A percentile compares a stretch with the other conserved stretches of the same genome.
Conservation (phyloP, 2,113 vertebrate genomes). For the Nycticorax nycticorax region DNA sequence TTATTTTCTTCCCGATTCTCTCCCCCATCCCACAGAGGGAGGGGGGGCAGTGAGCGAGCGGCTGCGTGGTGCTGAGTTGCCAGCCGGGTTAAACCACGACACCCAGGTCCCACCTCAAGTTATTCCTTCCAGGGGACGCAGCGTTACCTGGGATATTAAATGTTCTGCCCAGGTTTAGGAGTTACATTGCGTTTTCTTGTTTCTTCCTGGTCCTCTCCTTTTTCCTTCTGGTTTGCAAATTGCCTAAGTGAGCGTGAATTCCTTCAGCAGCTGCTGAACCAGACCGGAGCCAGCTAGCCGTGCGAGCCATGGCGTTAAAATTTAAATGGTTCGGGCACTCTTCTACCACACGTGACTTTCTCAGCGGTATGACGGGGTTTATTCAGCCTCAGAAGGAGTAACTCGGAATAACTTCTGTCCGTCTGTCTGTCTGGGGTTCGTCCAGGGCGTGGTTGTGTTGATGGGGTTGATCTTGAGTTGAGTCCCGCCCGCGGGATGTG, state of each 20-base stretch:
- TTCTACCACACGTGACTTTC: neutral
- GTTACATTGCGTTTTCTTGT: neutral
- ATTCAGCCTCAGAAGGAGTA: neutral
- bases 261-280: neutral
- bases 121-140: neutral
- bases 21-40: too few relatives aligned
- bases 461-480: neutral
- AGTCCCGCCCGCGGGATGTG: neutral
- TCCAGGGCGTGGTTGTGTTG: rapidly evolving
- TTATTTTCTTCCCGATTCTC: too few relatives aligned
- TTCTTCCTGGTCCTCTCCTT: neutral
- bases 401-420: neutral
- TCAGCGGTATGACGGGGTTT: neutral
- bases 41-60: too few relatives aligned
- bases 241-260: neutral
- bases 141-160: neutral
- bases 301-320: neutral
- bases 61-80: too few relatives aligned
- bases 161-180: neutral
- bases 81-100: too few relatives aligned
- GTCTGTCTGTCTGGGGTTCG: neutral
- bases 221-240: neutral
- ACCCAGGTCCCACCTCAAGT: neutral
- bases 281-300: neutral
- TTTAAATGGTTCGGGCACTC: neutral